Evolutionary conservation across 2,113 vertebrate species (phyloP).

Genomic region (Isurus oxyrinchus): DNA sequence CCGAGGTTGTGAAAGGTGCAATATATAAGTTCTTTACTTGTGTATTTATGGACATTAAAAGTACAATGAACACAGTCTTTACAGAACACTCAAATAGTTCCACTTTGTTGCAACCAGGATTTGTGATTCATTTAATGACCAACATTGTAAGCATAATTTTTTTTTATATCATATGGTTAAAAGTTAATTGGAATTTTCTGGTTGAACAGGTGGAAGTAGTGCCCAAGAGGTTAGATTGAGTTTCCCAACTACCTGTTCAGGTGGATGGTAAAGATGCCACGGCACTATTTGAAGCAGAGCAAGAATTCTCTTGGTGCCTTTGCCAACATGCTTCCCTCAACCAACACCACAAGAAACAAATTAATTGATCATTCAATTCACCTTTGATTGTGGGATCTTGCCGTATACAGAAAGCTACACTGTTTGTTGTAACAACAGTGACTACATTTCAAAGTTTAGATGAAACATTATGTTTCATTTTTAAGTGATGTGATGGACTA

Average conservation of each 20-base stretch:
- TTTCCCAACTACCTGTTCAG: not conserved
- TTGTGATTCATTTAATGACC: not conserved
- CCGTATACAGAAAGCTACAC: not conserved
- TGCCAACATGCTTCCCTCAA: not conserved
- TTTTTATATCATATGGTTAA: not conserved
- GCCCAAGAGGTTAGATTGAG: not conserved
- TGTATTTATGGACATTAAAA: not conserved
- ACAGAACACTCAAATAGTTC: not conserved
- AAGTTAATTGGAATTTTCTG: not conserved
- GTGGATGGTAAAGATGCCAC: not conserved
- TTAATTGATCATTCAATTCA: not conserved
- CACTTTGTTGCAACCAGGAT: not conserved
- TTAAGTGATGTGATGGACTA: not conserved
- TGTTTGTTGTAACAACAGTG: not conserved
- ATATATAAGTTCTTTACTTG: not conserved
- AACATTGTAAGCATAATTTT: not conserved
- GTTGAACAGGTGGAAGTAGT: not conserved
- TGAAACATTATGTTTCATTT: not conserved
- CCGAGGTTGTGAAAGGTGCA: not conserved
- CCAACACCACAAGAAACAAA: not conserved
- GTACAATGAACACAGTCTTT: not conserved
- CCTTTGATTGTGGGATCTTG: not conserved
- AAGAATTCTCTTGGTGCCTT: not conserved
- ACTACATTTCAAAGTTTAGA: not conserved
- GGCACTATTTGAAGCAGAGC: not conserved